These are phyloP conservation scores for Tenthredo amoena DNA, from an alignment of 2,888 invertebrate genomes.

Conservation along the genomic window DNA sequence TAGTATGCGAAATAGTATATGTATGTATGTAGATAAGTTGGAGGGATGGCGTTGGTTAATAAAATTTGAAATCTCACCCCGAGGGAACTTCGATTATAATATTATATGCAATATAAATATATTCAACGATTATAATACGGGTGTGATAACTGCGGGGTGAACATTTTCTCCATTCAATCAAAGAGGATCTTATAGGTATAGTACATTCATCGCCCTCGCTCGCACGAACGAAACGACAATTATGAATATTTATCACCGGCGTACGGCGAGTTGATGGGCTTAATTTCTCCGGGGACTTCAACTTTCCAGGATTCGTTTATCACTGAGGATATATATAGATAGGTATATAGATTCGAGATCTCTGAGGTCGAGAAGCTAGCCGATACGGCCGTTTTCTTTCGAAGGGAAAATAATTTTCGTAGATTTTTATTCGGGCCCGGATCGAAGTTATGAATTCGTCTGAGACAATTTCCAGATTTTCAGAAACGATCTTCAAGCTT, in stretches of 20 bases:
- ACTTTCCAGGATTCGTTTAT: not conserved
- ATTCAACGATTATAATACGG: not conserved
- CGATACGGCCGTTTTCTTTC: no score
- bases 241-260: constrained; percentile 33
- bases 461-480: no score
- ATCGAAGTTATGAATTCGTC: no score
- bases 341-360: not conserved
- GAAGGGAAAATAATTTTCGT: no score
- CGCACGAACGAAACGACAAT: not conserved
- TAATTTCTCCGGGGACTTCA: constrained; percentile 1
- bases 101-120: not conserved
- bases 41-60: not conserved
- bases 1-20: not conserved
- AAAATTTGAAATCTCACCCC: not conserved
- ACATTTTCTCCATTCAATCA: not conserved
- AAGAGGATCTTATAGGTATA: not conserved
- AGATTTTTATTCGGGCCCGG: no score
- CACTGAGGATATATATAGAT: not conserved
- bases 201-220: not conserved
- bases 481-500: no score
- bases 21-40: not conserved
- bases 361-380: no score
- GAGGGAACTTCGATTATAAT: not conserved
- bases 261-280: constrained; percentile 5
- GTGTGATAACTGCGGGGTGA: not conserved